A percentile compares a stretch with the other conserved stretches of the same genome.
phyloP scores from a whole-genome alignment of 2,888 invertebrate species.

The Troides aeacus region DNA sequence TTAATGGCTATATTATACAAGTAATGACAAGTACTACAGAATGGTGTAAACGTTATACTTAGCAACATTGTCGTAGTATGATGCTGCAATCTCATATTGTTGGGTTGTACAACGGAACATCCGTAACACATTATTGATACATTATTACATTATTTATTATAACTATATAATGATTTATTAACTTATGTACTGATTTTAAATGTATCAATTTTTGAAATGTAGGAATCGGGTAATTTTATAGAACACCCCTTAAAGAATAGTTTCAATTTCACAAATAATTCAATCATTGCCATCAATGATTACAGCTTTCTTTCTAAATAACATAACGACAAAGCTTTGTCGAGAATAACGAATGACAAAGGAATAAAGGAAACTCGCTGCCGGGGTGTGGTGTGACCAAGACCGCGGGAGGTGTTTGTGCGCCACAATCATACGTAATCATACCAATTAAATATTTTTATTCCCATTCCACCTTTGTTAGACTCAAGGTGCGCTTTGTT shows the following conservation, averaged over 20 bases:
- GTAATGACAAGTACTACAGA: too few relatives aligned
- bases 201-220: background rate
- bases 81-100: too few relatives aligned
- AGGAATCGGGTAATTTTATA: background rate
- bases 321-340: conserved; percentile 20
- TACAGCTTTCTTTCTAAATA: conserved; percentile 13
- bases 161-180: too few relatives aligned
- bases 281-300: conserved; percentile 12
- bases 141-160: too few relatives aligned
- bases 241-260: background rate
- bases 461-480: conserved; percentile 69
- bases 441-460: conserved; percentile 77
- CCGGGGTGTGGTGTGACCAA: conserved; percentile 37
- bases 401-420: conserved; percentile 71
- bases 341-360: conserved; percentile 27
- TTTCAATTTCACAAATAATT: conserved; percentile 22
- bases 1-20: too few relatives aligned
- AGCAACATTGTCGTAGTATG: too few relatives aligned
- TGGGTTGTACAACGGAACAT: too few relatives aligned
- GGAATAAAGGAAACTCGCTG: conserved; percentile 35
- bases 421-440: conserved; percentile 67
- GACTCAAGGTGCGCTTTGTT: conserved; percentile 58
- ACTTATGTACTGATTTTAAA: too few relatives aligned
- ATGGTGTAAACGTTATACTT: too few relatives aligned
- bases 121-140: too few relatives aligned